These are phyloP conservation scores for Plutomurus gul DNA, from an alignment of 1,140 invertebrate species.

Conservation along the genomic window DNA sequence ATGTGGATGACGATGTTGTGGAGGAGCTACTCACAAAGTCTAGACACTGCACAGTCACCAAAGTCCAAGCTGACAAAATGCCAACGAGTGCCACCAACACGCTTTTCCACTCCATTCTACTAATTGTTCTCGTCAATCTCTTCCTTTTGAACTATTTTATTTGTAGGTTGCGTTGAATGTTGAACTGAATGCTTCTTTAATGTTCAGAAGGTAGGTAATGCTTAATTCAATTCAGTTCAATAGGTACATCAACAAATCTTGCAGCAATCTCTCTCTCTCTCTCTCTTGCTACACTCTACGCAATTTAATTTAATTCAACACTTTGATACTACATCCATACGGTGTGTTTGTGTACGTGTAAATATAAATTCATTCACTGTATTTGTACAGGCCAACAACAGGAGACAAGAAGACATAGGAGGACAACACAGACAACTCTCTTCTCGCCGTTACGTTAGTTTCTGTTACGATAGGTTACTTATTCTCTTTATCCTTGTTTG, in stretches of 20 bases:
- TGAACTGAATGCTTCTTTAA: too few species aligned
- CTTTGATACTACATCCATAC: too few species aligned
- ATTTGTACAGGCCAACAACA: too few species aligned
- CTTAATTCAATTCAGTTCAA: background rate
- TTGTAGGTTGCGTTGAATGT: slow-evolving; percentile 1
- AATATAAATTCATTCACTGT: too few species aligned
- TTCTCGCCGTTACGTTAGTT: background rate
- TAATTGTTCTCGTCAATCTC: slow-evolving; percentile 8
- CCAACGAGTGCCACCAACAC: slow-evolving; percentile 4
- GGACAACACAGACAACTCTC: too few species aligned
- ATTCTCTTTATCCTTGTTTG: background rate
- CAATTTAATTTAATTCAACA: too few species aligned
- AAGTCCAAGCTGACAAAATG: slow-evolving; percentile 16
- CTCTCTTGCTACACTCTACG: too few species aligned
- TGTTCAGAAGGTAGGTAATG: background rate
- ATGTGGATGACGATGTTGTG: background rate
- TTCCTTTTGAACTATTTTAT: slow-evolving; percentile 8
- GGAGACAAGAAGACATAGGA: too few species aligned
- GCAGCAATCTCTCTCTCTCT: too few species aligned
- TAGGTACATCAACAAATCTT: too few species aligned
- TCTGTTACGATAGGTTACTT: background rate
- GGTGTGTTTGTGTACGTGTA: too few species aligned
- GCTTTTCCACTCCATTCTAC: slow-evolving; percentile 33
- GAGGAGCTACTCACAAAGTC: background rate
- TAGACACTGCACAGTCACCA: slow-evolving; percentile 37